Evolutionary conservation across 1,140 invertebrate species (phyloP).

Genomic region (Heliconius nattereri): DNA sequence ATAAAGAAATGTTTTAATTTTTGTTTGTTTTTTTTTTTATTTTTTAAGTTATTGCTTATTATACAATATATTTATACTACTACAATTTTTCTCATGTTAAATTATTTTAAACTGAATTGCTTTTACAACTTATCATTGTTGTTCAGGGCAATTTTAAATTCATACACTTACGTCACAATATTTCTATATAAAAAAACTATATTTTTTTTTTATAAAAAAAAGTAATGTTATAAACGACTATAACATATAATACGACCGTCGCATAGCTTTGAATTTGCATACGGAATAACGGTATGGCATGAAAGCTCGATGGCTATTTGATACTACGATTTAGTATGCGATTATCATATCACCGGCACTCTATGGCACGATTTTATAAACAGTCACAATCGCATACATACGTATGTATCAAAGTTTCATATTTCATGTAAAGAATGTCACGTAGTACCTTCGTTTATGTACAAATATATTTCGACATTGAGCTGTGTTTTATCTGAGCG

Average conservation of each 20-base stretch:
- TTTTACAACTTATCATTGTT: background rate
- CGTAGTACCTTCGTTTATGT: slow-evolving; percentile 6
- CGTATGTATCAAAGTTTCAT: slow-evolving; percentile 35
- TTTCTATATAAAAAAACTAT: background rate
- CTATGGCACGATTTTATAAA: slow-evolving; percentile 42
- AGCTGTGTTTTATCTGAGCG: slow-evolving; percentile 18
- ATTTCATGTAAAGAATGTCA: slow-evolving; percentile 35
- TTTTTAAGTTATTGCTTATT: background rate
- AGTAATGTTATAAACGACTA: background rate
- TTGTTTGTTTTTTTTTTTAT: background rate
- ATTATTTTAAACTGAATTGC: slow-evolving; percentile 4
- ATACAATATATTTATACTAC: background rate
- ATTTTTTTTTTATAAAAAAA: background rate
- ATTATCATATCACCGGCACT: slow-evolving; percentile 41
- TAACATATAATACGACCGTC: slow-evolving; percentile 21
- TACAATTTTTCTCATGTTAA: background rate
- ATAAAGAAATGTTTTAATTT: slow-evolving; percentile 19
- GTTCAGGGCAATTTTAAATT: background rate
- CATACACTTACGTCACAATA: background rate
- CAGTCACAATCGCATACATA: slow-evolving; percentile 18
- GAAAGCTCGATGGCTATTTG: slow-evolving; percentile 29
- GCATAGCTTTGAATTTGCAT: slow-evolving; percentile 36
- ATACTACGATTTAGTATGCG: slow-evolving; percentile 44
- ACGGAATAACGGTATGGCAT: slow-evolving; percentile 36
- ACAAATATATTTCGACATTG: slow-evolving; percentile 20